Base-by-base conservation (phyloP, 2,888 invertebrate genomes). In the Orthosia gothica region DNA sequence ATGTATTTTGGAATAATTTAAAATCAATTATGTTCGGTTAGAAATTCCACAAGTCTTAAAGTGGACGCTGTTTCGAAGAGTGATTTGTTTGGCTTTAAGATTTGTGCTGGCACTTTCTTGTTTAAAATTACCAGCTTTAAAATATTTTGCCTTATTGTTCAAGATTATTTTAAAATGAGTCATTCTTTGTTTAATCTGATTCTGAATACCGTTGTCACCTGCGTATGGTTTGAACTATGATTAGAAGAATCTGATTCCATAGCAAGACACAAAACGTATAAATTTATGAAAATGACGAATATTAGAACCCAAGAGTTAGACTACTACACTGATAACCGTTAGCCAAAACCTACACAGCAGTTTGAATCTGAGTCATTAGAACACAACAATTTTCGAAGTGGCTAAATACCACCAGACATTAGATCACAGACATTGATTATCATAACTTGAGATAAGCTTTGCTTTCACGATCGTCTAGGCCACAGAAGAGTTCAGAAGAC, bases 1-100 rank as follows among this genome's bases (percentile, higher is more conserved):
- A 86, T 90, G 87, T 91, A 87, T 89, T 90, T 88, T 83, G 86
- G 90, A 89, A 90, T 91, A 91, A 92, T 91, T 92, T 91, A 90
- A 90, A 92, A 91, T 91, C 92, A 92, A 92, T 92, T 92, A 92
- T 88, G 87, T 89, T 86, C 83, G 81, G 87, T 87, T 89, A 87
- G 86, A 89, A 90, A 91, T 91, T 89, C 90, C 88, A 87, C 85
- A 77, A 82, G 82, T 78, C 80, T 80, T 87, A 79, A 79, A 81
- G 83, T 84, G 79, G 74, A 71, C 58, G 74, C 77, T 81, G 67
- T 79, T 85, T 79, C 76, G 70, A 72, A 79, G 73, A 81, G 72
- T 84, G 87, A 86, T 85, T 87, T 87, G 87, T 85, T 75, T 71
- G 57, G 70, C 47, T 72, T 2, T 59, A 61, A 82, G 54, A 70